A percentile compares a stretch with the other conserved stretches of the same genome.
These are phyloP conservation scores for Brachionus koreanus DNA, from an alignment of 1,140 invertebrate species.

Conservation along the genomic window DNA sequence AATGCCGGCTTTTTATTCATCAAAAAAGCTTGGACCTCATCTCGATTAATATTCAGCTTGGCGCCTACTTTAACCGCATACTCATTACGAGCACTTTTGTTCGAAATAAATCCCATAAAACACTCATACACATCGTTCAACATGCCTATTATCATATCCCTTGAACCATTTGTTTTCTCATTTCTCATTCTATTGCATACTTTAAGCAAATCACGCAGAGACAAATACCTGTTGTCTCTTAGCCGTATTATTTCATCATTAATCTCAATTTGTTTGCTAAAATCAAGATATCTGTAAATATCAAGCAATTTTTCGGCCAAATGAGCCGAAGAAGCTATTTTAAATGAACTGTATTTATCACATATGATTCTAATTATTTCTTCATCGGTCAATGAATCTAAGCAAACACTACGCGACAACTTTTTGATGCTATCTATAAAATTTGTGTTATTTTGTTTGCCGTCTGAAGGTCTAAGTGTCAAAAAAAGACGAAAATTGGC, in stretches of 20 bases:
- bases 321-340: background rate
- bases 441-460: background rate
- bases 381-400: background rate
- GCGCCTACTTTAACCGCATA: background rate
- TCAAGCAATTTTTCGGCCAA: background rate
- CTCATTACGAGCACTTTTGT: background rate
- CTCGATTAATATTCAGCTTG: background rate
- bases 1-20: conserved; percentile 8
- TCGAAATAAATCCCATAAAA: conserved; percentile 8
- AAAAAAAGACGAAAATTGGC: conserved; percentile 34
- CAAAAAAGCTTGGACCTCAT: conserved; percentile 4
- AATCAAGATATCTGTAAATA: conserved; percentile 7
- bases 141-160: background rate
- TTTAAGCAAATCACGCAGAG: conserved; percentile 13
- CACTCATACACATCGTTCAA: conserved; percentile 26
- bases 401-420: background rate
- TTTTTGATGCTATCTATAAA: conserved; percentile 36
- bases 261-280: background rate
- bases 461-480: conserved; percentile 15
- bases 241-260: background rate
- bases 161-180: background rate
- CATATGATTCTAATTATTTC: conserved; percentile 20
- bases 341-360: background rate
- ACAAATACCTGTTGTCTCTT: background rate
- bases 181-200: background rate